phyloP scores from a whole-genome alignment of 2,113 vertebrate species.

The Xenotilapia leptura region DNA sequence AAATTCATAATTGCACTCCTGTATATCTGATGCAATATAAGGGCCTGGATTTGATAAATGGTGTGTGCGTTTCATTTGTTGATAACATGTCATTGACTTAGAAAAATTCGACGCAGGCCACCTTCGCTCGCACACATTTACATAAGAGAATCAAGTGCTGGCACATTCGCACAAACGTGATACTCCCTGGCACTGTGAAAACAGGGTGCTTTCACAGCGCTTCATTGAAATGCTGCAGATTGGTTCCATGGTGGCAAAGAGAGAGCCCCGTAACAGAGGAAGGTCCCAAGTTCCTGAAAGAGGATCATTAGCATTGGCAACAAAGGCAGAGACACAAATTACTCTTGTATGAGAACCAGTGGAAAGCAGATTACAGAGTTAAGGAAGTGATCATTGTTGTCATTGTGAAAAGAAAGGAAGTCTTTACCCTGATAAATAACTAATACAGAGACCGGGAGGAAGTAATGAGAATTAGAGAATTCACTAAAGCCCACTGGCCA shows the following conservation, averaged over 20 bases:
- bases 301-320: conserved; percentile 57
- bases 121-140: not conserved
- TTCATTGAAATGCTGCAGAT: conserved; percentile 63
- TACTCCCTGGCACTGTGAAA: conserved; percentile 15
- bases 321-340: conserved; percentile 48
- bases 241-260: conserved; percentile 19
- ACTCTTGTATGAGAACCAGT: conserved; percentile 48
- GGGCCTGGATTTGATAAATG: not conserved
- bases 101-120: not conserved
- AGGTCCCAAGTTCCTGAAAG: conserved; percentile 41
- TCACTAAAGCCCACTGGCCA: not conserved
- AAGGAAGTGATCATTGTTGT: conserved; percentile 30
- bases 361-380: conserved; percentile 34
- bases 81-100: not conserved
- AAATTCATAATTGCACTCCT: not conserved
- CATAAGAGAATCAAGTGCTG: not conserved
- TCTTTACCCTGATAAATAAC: conserved; percentile 24
- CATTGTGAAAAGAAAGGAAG: conserved; percentile 24
- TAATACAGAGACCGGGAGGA: not conserved
- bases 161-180: not conserved
- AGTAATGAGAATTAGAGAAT: not conserved
- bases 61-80: not conserved
- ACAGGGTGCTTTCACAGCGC: conserved; percentile 38
- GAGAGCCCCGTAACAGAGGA: not conserved
- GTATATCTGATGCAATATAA: not conserved